Conservation (phyloP, 2,113 vertebrate genomes). For the Apus apus region DNA sequence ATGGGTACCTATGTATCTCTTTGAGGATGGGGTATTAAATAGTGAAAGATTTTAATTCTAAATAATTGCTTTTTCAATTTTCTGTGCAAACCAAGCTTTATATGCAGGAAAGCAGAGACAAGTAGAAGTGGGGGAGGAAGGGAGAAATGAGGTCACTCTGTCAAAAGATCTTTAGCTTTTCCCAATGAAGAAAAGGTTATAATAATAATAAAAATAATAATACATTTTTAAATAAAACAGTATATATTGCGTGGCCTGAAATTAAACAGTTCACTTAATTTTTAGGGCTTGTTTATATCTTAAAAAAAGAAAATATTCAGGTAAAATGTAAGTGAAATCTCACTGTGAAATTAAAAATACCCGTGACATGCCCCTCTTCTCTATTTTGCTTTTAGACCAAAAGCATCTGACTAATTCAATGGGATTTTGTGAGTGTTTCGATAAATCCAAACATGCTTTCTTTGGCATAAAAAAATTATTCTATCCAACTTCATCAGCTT, state of each 20-base stretch:
- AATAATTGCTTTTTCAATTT: neutral
- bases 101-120: neutral
- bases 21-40: neutral
- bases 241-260: neutral
- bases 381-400: neutral
- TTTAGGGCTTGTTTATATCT: neutral
- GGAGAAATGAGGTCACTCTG: conserved; percentile 23
- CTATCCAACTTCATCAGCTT: neutral
- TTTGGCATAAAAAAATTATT: neutral
- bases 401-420: neutral
- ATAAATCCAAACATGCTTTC: neutral
- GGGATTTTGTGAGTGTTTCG: neutral
- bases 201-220: neutral
- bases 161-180: conserved; percentile 19
- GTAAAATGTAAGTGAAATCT: neutral
- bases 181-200: neutral
- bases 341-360: neutral
- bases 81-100: neutral
- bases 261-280: neutral
- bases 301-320: neutral
- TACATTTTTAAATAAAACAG: neutral
- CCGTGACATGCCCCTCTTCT: neutral
- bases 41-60: neutral
- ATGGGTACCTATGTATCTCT: neutral
- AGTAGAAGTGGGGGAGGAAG: neutral